Percentiles rank a stretch among this genome's conserved stretches.
These are phyloP conservation scores for Echinops telfairi DNA, from an alignment of 2,113 vertebrate genomes.

Conservation along the genomic window DNA sequence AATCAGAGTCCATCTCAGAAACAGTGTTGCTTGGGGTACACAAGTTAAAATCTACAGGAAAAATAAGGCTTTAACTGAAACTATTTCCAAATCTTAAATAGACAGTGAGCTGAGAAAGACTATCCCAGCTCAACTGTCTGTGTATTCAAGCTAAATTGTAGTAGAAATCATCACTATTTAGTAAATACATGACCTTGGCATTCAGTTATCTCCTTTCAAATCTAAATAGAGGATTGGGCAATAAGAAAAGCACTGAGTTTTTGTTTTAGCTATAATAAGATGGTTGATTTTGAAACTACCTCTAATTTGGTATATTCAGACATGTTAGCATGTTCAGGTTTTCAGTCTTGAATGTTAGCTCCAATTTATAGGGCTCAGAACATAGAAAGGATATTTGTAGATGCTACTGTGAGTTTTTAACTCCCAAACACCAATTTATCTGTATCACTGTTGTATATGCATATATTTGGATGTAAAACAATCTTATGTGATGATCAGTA, in stretches of 20 bases:
- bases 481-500: not conserved
- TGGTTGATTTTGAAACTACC: constrained; percentile 38
- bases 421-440: constrained; percentile 85
- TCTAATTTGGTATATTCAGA: constrained; percentile 51
- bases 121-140: constrained; percentile 62
- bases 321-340: constrained; percentile 74
- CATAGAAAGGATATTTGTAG: constrained; percentile 62
- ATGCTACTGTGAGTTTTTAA: constrained; percentile 46
- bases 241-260: constrained; percentile 37
- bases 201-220: constrained; percentile 65
- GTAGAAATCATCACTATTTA: constrained; percentile 70
- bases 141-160: constrained; percentile 52
- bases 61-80: constrained; percentile 91
- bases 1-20: constrained; percentile 82
- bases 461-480: constrained; percentile 71
- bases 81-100: constrained; percentile 79
- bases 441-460: constrained; percentile 38
- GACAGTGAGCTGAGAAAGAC: constrained; percentile 57
- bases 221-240: constrained; percentile 40
- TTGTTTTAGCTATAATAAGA: constrained; percentile 34
- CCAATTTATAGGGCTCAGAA: constrained; percentile 65
- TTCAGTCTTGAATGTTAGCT: constrained; percentile 42
- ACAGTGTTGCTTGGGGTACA: constrained; percentile 94
- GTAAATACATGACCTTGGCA: constrained; percentile 70
- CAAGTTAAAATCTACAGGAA: constrained; percentile 96